phyloP scores from a whole-genome alignment of 2,888 invertebrate species.

The Allygus modestus region DNA sequence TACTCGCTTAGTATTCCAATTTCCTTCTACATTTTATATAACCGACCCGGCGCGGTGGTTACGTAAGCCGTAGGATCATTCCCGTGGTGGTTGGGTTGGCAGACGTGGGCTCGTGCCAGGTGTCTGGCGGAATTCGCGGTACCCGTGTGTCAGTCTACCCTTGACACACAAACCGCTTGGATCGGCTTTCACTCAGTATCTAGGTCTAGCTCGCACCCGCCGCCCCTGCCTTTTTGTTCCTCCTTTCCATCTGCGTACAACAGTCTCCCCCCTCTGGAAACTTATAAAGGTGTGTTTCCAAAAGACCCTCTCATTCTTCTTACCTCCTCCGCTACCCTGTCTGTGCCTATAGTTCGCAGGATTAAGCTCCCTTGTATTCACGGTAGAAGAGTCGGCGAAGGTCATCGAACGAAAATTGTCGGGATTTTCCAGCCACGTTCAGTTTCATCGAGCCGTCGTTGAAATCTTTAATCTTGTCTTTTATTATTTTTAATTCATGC shows the following conservation, averaged over 20 bases:
- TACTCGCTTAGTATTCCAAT: too few species aligned
- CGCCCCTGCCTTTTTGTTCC: background rate
- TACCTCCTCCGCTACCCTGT: background rate
- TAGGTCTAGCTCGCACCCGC: conserved; percentile 42
- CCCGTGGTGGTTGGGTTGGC: conserved; percentile 29
- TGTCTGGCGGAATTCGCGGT: conserved; percentile 29
- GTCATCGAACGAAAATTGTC: background rate
- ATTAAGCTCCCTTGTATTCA: too few species aligned
- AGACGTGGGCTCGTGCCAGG: conserved; percentile 46
- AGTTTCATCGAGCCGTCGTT: too few species aligned
- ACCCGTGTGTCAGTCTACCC: conserved; percentile 24
- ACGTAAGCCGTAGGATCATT: conserved; percentile 10
- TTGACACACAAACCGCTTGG: conserved; percentile 54
- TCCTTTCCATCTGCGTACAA: background rate
- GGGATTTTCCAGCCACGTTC: too few species aligned
- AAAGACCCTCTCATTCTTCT: background rate
- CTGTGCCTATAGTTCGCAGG: background rate
- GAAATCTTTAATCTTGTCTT: too few species aligned
- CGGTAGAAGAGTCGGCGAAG: background rate
- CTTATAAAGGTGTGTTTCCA: background rate
- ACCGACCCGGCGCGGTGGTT: background rate
- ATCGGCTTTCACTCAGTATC: conserved; percentile 48
- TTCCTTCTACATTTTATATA: too few species aligned
- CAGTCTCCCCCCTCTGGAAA: too few species aligned
- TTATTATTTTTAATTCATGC: too few species aligned